Percentiles rank a stretch among this genome's conserved stretches.
phyloP scores from a whole-genome alignment of 2,113 vertebrate genomes.

The Indicator maculatus region DNA sequence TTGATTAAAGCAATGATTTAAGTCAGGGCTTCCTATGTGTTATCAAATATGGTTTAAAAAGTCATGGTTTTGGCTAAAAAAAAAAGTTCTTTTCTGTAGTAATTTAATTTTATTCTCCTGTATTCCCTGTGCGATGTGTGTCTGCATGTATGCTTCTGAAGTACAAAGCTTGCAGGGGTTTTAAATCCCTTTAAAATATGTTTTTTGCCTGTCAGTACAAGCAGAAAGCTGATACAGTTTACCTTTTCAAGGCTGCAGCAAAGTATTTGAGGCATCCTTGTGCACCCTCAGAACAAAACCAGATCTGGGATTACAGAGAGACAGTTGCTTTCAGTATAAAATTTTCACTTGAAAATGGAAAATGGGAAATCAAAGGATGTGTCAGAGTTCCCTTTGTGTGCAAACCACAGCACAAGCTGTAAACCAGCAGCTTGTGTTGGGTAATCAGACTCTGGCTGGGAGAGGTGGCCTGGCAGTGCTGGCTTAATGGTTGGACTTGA shows the following conservation, averaged over 20 bases:
- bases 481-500: too few relatives aligned
- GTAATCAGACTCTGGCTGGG: not conserved
- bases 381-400: not conserved
- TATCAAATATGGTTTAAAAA: not conserved
- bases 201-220: not conserved
- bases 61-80: not conserved
- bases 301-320: not conserved
- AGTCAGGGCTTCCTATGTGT: not conserved
- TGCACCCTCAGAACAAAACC: not conserved
- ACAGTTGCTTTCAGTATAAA: not conserved
- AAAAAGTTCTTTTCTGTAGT: not conserved
- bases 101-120: not conserved
- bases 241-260: not conserved
- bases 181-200: not conserved
- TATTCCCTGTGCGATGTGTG: accelerated
- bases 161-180: not conserved
- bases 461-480: not conserved
- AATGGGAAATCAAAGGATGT: not conserved
- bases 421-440: not conserved
- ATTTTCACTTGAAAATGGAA: not conserved
- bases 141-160: not conserved
- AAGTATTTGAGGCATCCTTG: not conserved
- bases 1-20: not conserved
- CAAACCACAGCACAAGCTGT: not conserved
- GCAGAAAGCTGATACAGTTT: not conserved